These are phyloP conservation scores for Argopecten irradians DNA, from an alignment of 1,140 invertebrate genomes.

Conservation along the genomic window DNA sequence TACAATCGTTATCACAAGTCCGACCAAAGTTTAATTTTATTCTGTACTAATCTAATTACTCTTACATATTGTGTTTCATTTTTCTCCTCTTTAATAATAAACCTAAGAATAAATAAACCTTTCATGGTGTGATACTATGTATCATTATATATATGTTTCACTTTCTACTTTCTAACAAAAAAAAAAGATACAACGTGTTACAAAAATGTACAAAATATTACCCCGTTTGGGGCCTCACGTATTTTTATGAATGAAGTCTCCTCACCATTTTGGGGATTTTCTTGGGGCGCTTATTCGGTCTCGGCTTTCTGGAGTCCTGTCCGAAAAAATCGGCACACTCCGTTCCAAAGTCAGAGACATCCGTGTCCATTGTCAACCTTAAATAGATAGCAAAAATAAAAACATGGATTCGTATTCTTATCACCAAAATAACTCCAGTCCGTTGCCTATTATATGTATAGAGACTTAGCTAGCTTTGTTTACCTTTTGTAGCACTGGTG, in stretches of 20 bases:
- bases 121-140: too few relatives aligned
- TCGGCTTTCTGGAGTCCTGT: neutral
- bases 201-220: neutral
- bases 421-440: too few relatives aligned
- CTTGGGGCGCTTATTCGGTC: neutral
- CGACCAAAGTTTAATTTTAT: too few relatives aligned
- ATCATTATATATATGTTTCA: too few relatives aligned
- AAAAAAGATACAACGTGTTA: too few relatives aligned
- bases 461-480: neutral
- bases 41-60: too few relatives aligned
- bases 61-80: too few relatives aligned
- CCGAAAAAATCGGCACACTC: neutral
- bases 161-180: too few relatives aligned
- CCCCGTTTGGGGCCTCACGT: neutral
- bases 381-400: neutral
- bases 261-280: constrained; percentile 3
- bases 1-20: too few relatives aligned
- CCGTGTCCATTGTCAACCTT: neutral
- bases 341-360: constrained; percentile 21
- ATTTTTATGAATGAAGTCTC: constrained; percentile 2
- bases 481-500: neutral
- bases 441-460: too few relatives aligned
- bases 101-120: too few relatives aligned
- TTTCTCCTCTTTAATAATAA: too few relatives aligned
- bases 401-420: neutral